Conservation (phyloP, 2,888 invertebrate genomes). For the Parnassius orleans region DNA sequence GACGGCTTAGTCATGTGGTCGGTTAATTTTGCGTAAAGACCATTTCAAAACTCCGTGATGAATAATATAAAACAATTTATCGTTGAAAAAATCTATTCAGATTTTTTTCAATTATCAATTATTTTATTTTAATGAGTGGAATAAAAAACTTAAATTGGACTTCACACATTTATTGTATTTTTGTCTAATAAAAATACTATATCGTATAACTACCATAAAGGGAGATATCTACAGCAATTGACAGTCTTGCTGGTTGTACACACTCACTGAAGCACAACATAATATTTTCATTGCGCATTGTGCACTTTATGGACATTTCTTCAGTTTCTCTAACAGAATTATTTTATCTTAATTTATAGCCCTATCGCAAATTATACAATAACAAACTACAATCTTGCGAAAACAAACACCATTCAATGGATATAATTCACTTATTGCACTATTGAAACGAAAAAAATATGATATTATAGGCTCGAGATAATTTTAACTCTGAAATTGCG, state of each 20-base stretch:
- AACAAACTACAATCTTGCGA: constrained; percentile 48
- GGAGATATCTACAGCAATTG: constrained; percentile 78
- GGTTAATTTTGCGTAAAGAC: too few species aligned
- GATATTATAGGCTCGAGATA: constrained; percentile 8
- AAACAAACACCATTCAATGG: constrained; percentile 65
- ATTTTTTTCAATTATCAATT: too few species aligned
- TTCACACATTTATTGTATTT: constrained; percentile 82
- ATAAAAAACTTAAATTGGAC: constrained; percentile 57
- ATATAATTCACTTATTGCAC: constrained; percentile 67
- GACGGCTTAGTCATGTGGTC: too few species aligned
- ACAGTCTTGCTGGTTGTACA: constrained; percentile 77
- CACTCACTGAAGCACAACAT: constrained; percentile 62
- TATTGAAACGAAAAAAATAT: constrained; percentile 43
- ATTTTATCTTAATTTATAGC: constrained; percentile 67
- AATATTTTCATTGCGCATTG: constrained; percentile 52
- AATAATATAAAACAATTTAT: background rate
- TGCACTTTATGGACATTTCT: constrained; percentile 45
- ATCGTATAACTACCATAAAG: constrained; percentile 72
- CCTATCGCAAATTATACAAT: constrained; percentile 55
- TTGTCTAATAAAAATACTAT: constrained; percentile 81
- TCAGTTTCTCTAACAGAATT: constrained; percentile 47
- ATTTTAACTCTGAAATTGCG: background rate
- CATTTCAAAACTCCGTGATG: too few species aligned
- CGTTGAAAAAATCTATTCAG: background rate
- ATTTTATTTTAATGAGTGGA: constrained; percentile 1